Base-by-base conservation (phyloP, 2,113 vertebrate species). In the Andinoacara biseriatus region DNA sequence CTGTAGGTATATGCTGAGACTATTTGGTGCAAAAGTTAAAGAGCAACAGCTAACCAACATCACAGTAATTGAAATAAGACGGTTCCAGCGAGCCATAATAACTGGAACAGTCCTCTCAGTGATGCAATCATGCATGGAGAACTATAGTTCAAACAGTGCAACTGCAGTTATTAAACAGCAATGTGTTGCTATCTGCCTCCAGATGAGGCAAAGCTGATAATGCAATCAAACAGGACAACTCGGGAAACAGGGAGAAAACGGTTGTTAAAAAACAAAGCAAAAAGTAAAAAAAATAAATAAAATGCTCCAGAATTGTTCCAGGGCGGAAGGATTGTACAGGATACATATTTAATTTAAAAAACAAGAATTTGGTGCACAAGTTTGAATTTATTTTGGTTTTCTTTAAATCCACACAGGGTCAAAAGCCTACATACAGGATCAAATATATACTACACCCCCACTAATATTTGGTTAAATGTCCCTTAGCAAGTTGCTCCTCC, bases 171-270 rank as follows among this genome's bases (percentile, higher is more conserved):
- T 26, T 58, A 31, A 58, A 10, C 78, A 76, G 58, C 7, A 0
- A n/a, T 43, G 26, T 1, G 40, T 43, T 59, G 3, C 26, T 62
- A 33, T 80, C n/a, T 31, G 22, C 35, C 69, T 33, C 17, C 43
- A 2, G 62, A 58, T 17, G 67, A 61, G 24, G 58, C 52, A 35
- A 58, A 57, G 82, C 18, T 77, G 76, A 67, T 86, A 85, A 84
- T 40, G n/a, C 14, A 43, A 46, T 7, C 52, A 5, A 35, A 43
- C 54, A 74, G 67, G 22, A 22, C 13, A 74, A 72, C 60, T 56
- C 65, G 61, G 31, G 40, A 43, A n/a, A 35, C 31, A n/a, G 31
- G 17, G 60, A 62, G 13, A 43, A 43, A 43, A 43, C 3, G 2
- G 9, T 20, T 20, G 18, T 38, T 38, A 38, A 38, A 38, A 38